Base-by-base conservation (phyloP, 2,113 vertebrate species). In the Tachysurus vachellii region DNA sequence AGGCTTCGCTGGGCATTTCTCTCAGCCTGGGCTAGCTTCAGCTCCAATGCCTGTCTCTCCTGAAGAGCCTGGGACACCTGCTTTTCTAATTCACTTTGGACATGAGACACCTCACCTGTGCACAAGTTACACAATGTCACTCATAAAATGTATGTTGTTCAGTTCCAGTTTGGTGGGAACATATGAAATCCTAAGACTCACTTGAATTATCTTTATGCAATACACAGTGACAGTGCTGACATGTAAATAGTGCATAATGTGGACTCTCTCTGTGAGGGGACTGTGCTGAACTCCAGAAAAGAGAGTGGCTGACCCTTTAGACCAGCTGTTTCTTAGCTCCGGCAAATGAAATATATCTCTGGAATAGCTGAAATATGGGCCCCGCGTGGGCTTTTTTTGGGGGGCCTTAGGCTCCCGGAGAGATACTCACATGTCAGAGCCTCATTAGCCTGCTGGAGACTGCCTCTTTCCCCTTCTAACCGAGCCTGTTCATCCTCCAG, bases 361-460 rank as follows among this genome's bases (percentile, higher is more conserved):
- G 70, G 53, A 71, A 71, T 84, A 85, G 75, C 87, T 93, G 90
- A 95, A 95, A 93, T 92, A 95, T 92, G 88, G 91, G 90, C 92
- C 93, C 91, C 91, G 84, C 42, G 92, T 91, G 94, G 87, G 92
- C 88, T 82, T 53, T 85, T 82, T 75, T 71, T 47, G 57, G 14
- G 62, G 91, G 88, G 91, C 88, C 91, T 85, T 86, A 86, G 89
- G 79, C 28, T 79, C 84, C 73, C 54, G 5, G 88, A 50, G 82
- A 83, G 59, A 89, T 86, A 95, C 93, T 92, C 94, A 97, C 97
- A 94, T 94, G 94, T 96, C 88, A 96, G 93, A 77, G 91, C 89
- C 92, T 96, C 94, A 82, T 89, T 95, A 83, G 94, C 88, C 23
- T 90, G 91, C 23, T 88, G 89, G n/a, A 95, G 57, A 5, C 89